Percentiles rank a stretch among this genome's conserved stretches.
phyloP scores from a whole-genome alignment of 2,888 invertebrate species.

The Graphium colonna region DNA sequence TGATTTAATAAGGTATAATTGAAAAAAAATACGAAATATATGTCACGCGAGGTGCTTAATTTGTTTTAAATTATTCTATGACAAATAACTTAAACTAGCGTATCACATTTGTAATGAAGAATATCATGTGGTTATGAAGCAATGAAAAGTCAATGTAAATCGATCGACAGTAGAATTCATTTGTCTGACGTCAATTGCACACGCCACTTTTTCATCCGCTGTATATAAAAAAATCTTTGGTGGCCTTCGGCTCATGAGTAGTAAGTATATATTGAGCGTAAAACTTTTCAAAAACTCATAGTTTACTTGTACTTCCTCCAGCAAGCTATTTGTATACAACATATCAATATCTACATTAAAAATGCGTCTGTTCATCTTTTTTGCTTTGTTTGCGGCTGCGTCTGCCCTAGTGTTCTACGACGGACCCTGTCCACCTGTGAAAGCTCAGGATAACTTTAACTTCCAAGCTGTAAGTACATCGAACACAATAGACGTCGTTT shows the following conservation, averaged over 20 bases:
- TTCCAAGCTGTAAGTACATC: constrained; percentile 44
- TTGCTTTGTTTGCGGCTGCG: neutral
- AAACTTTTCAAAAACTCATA: constrained; percentile 7
- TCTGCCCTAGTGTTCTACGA: constrained; percentile 39
- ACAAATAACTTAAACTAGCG: constrained; percentile 36
- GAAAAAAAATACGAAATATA: too few species aligned
- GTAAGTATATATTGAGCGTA: constrained; percentile 17
- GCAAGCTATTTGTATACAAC: neutral
- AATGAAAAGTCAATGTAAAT: constrained; percentile 1
- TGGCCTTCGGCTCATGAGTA: constrained; percentile 3
- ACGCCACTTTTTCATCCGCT: neutral
- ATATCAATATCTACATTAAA: neutral
- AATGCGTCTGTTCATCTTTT: neutral
- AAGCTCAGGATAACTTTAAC: constrained; percentile 42
- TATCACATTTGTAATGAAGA: constrained; percentile 5
- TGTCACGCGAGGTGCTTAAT: too few species aligned
- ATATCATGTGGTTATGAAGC: neutral
- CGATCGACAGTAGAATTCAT: constrained; percentile 5
- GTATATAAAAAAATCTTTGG: neutral
- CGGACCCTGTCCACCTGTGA: constrained; percentile 48
- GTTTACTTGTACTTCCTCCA: neutral
- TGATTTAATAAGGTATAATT: too few species aligned
- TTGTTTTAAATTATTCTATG: too few species aligned
- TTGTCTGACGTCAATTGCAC: neutral
- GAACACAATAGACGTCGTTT: too few species aligned